Conservation (phyloP, 2,888 invertebrate genomes). For the Thymelicus acteon region DNA sequence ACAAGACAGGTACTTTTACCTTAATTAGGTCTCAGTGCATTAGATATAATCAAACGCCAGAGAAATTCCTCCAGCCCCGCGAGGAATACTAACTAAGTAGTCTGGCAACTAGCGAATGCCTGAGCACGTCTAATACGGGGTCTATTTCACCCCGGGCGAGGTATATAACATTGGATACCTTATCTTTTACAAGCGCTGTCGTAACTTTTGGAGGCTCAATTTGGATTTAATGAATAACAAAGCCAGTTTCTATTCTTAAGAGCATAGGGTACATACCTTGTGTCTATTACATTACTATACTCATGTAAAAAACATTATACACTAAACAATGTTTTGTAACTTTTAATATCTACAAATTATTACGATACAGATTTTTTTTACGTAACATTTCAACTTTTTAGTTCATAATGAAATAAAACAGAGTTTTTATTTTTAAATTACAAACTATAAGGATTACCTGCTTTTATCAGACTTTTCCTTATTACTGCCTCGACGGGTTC, state of each 20-base stretch:
- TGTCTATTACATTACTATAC: too few relatives aligned
- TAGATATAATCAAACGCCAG: constrained; percentile 34
- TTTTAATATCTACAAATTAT: too few relatives aligned
- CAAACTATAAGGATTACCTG: too few relatives aligned
- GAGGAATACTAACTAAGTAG: constrained; percentile 50
- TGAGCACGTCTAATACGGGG: constrained; percentile 50
- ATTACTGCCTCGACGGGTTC: too few relatives aligned
- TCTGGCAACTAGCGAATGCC: constrained; percentile 49
- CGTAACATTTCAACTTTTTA: too few relatives aligned
- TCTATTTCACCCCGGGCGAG: constrained; percentile 51
- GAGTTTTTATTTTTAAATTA: too few relatives aligned
- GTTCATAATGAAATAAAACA: too few relatives aligned
- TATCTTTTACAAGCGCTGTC: constrained; percentile 6
- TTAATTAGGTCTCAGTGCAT: constrained; percentile 21
- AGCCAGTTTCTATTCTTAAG: background rate
- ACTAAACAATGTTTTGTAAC: too few relatives aligned
- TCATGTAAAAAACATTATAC: too few relatives aligned
- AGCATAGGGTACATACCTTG: background rate
- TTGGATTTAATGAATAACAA: background rate
- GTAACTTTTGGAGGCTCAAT: constrained; percentile 36
- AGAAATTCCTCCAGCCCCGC: constrained; percentile 26
- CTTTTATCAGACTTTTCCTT: background rate
- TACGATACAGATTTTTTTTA: too few relatives aligned
- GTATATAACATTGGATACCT: constrained; percentile 25
- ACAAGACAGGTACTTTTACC: constrained; percentile 13